A percentile compares a stretch with the other conserved stretches of the same genome.
Evolutionary conservation across 2,888 invertebrate genomes (phyloP).

Genomic region (Dicyrtomina minuta): DNA sequence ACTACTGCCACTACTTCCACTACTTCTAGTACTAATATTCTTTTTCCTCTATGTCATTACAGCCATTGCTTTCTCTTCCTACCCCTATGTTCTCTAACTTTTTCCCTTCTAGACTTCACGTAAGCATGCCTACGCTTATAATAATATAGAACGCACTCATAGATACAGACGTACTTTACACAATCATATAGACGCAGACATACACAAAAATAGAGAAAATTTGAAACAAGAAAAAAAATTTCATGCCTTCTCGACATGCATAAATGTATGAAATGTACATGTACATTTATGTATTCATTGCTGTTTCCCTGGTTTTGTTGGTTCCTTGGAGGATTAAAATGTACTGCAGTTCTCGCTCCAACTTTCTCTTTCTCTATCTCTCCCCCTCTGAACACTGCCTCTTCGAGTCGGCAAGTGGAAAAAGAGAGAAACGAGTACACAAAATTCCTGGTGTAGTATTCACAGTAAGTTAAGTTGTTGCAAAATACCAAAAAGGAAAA

Average conservation of each 20-base stretch:
- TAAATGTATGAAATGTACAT: slow-evolving; percentile 11
- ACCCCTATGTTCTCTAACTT: no score
- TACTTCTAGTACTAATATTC: background rate
- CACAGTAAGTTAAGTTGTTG: no score
- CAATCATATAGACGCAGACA: background rate
- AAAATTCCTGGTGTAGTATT: no score
- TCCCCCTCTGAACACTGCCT: background rate
- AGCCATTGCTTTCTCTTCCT: no score
- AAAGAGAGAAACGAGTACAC: background rate
- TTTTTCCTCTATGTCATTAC: no score
- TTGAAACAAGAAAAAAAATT: background rate
- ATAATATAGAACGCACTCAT: no score
- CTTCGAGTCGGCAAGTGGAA: background rate
- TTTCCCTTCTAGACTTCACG: no score
- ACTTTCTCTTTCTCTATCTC: background rate
- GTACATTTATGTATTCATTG: background rate
- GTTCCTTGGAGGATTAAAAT: slow-evolving; percentile 23
- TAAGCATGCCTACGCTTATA: no score
- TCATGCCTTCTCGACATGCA: slow-evolving; percentile 2
- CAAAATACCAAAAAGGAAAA: no score
- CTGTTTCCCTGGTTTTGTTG: slow-evolving; percentile 13
- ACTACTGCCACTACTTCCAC: background rate
- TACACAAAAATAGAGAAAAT: background rate
- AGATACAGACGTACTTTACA: no score
- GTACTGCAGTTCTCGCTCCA: slow-evolving; percentile 19